Conservation (phyloP, 2,113 vertebrate genomes). For the Chunga burmeisteri region DNA sequence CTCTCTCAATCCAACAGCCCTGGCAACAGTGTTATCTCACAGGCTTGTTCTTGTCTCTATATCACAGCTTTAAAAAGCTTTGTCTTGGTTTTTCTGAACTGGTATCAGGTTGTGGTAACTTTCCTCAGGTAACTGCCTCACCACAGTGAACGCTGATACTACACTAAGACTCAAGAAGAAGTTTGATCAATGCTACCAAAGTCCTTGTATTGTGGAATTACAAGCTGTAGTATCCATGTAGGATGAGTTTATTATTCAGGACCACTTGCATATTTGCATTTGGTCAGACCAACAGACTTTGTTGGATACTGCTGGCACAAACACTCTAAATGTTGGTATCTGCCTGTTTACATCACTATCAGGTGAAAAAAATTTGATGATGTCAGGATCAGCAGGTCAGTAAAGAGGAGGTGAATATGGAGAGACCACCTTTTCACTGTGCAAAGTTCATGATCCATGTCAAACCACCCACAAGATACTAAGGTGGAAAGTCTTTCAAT, state of each 20-base stretch:
- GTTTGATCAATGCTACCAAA: not conserved
- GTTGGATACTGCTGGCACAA: not conserved
- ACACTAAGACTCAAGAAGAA: not conserved
- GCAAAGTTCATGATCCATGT: not conserved
- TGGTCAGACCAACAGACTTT: not conserved
- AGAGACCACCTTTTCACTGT: not conserved
- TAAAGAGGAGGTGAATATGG: not conserved
- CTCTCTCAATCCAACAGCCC: not conserved
- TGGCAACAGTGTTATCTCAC: not conserved
- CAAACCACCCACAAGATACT: not conserved
- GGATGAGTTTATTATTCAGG: not conserved
- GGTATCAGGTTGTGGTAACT: not conserved
- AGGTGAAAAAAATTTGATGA: not conserved
- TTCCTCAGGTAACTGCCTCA: not conserved
- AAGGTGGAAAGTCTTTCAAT: not conserved
- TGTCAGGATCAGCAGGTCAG: not conserved
- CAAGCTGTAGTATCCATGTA: fast-evolving
- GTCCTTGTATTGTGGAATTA: not conserved
- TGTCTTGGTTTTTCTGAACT: not conserved
- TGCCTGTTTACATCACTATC: not conserved
- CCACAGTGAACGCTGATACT: fast-evolving
- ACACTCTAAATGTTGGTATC: not conserved
- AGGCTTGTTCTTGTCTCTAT: not conserved
- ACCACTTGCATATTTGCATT: not conserved
- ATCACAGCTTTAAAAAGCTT: not conserved